Evolutionary conservation across 2,888 invertebrate species (phyloP), one percentile per base, ranked within the genome.

Genomic region (Cheilosia variabilis): DNA sequence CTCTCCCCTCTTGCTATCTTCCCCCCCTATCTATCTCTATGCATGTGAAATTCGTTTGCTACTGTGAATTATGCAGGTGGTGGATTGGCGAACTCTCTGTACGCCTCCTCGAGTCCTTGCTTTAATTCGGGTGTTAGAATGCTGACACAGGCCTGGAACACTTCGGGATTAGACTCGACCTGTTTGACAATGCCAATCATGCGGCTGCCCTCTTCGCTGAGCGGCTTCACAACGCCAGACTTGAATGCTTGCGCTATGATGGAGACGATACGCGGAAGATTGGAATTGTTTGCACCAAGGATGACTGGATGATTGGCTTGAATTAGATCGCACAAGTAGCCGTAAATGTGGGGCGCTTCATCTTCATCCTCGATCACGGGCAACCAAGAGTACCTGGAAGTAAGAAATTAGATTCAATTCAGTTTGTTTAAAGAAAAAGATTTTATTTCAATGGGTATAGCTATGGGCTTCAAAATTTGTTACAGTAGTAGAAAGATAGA

Each of bases 311-410:
- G 96, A 90, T 98, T 98, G 89, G 95, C 94, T 92, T 98, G 98
- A 87, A 98, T 96, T 88, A 99, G 94, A 93, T 99, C 98, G 93
- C 98, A 98, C 88, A 99, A 93, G 92, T 98, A 97, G 77, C 96
- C 96, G 92, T 99, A 99, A 87, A 99, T 97, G 91, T 98, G 97
- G 27, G 97, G 97, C 62, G 98, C 97, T 93, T 99, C 99, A 89
- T 99, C 99, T 15, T 95, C 95, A 92, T 99, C 99, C 91, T 99
- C 99, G 88, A 96, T 95, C 45, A 99, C 98, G 9, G 99, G 99
- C 90, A 99, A 93, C 99, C 99, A 99, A 75, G 95, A 95, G 89
- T 98, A 93, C 96, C 96, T 96, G 41, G 9, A 66, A 53, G 34
- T 37, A 5, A 31, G 2, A 15, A 31, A 53, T 22, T 13, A 0